Evolutionary conservation across 2,113 vertebrate genomes (phyloP).

Genomic region (Oenanthe melanoleuca): DNA sequence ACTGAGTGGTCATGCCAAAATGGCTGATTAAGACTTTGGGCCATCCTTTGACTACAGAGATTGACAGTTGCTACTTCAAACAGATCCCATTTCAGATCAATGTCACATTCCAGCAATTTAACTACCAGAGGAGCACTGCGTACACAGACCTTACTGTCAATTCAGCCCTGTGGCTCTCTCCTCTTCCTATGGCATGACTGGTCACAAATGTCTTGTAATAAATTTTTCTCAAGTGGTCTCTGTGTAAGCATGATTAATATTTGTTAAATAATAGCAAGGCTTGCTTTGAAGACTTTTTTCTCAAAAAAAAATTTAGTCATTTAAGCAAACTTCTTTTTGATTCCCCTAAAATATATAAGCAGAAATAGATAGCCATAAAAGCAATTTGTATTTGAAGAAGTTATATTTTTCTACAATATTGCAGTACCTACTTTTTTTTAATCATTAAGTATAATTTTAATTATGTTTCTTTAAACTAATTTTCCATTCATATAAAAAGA

Average conservation of each 20-base stretch:
- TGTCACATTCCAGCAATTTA: conserved; percentile 84
- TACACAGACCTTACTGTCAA: conserved; percentile 74
- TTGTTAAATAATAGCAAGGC: conserved; percentile 79
- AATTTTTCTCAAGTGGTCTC: conserved; percentile 81
- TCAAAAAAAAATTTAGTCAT: background rate
- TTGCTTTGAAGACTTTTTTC: conserved; percentile 71
- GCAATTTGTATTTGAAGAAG: conserved; percentile 67
- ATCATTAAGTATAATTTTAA: conserved; percentile 68
- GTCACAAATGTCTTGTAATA: conserved; percentile 64
- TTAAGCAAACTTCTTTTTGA: conserved; percentile 66
- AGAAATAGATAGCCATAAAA: conserved; percentile 62
- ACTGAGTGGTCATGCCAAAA: conserved; percentile 74
- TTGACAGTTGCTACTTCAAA: conserved; percentile 84
- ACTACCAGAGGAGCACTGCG: conserved; percentile 78
- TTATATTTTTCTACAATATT: conserved; percentile 55
- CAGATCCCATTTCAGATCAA: conserved; percentile 60
- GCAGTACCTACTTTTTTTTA: conserved; percentile 61
- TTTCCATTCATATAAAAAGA: conserved; percentile 64
- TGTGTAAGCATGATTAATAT: conserved; percentile 69
- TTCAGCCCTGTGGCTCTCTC: conserved; percentile 64
- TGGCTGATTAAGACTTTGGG: conserved; percentile 78
- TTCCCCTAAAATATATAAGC: conserved; percentile 65
- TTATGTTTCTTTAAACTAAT: conserved; percentile 65
- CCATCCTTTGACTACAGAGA: conserved; percentile 77
- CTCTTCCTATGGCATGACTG: conserved; percentile 70